These are phyloP conservation scores for Accipiter cooperii DNA, from an alignment of 2,113 vertebrate species.

Conservation along the genomic window DNA sequence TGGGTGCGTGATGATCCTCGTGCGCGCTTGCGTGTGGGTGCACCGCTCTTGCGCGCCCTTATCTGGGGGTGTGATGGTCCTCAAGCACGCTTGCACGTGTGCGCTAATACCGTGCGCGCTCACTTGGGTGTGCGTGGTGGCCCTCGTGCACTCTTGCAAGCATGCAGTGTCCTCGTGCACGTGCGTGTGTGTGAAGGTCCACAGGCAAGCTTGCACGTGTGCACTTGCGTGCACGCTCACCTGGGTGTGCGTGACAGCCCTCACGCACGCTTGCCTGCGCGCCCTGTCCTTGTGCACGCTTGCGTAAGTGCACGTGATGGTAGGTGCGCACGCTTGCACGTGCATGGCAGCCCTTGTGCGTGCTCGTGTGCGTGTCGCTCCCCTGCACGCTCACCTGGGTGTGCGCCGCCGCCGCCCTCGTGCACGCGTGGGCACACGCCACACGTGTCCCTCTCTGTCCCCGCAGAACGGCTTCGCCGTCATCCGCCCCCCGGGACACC, in stretches of 20 bases:
- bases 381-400: not conserved
- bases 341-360: fast-evolving
- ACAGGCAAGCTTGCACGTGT: fast-evolving
- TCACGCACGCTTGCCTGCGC: fast-evolving
- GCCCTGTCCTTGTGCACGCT: fast-evolving
- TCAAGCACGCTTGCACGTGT: not conserved
- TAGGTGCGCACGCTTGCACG: fast-evolving
- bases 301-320: fast-evolving
- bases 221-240: fast-evolving
- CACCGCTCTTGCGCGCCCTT: too few relatives aligned
- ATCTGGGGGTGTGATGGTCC: fast-evolving
- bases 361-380: fast-evolving
- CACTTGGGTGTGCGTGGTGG: not conserved
- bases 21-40: not conserved
- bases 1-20: not conserved
- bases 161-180: not conserved
- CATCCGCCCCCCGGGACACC: conserved; percentile 86
- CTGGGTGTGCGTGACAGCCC: fast-evolving
- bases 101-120: not conserved
- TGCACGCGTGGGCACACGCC: fast-evolving
- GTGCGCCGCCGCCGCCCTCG: fast-evolving
- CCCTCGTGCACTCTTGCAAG: too few relatives aligned
- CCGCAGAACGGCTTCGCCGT: conserved; percentile 84
- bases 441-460: not conserved
- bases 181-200: fast-evolving